Evolutionary conservation across 2,797 vertebrate genomes (phyloP).

Genomic region (Pogonophryne albipinna): DNA sequence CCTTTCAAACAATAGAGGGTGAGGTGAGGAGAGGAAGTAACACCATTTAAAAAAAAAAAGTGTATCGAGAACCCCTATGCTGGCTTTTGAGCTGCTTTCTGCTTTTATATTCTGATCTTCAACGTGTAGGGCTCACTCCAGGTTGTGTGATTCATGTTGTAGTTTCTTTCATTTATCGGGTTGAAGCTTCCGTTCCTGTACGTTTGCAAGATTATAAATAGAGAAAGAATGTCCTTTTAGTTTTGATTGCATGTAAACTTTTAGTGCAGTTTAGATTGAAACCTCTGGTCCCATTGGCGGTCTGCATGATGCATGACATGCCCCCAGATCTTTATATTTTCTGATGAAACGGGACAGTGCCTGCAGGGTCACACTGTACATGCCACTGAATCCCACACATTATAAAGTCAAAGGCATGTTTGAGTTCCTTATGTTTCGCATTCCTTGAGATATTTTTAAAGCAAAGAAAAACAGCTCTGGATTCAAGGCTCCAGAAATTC

Average conservation of each 20-base stretch:
- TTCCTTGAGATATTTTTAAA: conserved; percentile 70
- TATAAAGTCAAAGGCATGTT: conserved; percentile 52
- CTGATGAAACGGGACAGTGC: conserved; percentile 13
- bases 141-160: conserved; percentile 13
- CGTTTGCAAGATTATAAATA: conserved; percentile 7
- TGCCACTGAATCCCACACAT: conserved; percentile 33
- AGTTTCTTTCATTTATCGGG: conserved; percentile 38
- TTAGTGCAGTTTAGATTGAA: neutral
- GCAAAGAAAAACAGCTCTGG: conserved; percentile 61
- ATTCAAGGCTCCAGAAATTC: conserved; percentile 63
- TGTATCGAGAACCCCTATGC: conserved; percentile 28
- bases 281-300: neutral
- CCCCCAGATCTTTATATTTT: conserved; percentile 22
- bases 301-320: neutral
- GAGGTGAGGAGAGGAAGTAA: conserved; percentile 28
- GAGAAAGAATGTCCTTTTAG: neutral
- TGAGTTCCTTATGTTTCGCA: conserved; percentile 59
- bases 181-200: conserved; percentile 19
- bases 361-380: conserved; percentile 42
- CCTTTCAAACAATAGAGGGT: conserved; percentile 37
- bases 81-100: conserved; percentile 33
- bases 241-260: conserved; percentile 1
- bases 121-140: conserved; percentile 18
- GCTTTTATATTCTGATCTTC: conserved; percentile 31
- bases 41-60: too few relatives aligned